Conservation (phyloP, 2,113 vertebrate genomes). For the Urocitellus parryii region DNA sequence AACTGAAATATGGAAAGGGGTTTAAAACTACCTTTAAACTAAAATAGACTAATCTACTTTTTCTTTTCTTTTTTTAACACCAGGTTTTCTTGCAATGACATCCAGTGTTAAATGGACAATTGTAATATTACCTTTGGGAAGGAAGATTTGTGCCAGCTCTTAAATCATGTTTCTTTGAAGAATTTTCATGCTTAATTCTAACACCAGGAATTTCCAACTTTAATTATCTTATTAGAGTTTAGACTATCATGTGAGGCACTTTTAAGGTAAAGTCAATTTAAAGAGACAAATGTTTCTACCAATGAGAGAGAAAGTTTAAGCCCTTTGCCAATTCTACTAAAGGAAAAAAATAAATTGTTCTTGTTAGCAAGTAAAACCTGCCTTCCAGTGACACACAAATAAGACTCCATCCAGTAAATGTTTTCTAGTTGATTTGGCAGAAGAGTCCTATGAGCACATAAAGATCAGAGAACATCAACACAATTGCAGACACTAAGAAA, state of each 20-base stretch:
- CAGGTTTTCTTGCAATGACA: not conserved
- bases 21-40: constrained; percentile 35
- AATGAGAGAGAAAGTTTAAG: constrained; percentile 17
- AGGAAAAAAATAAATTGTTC: not conserved
- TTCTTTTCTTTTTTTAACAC: not conserved
- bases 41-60: not conserved
- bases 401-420: not conserved
- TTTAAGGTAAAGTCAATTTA: constrained; percentile 63
- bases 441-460: not conserved
- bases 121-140: not conserved
- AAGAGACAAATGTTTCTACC: constrained; percentile 17
- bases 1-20: not conserved
- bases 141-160: constrained; percentile 45
- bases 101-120: not conserved
- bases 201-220: constrained; percentile 15
- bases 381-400: not conserved
- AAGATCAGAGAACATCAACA: not conserved
- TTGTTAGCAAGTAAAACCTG: not conserved
- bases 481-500: not conserved
- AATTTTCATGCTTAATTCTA: constrained; percentile 34
- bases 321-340: not conserved
- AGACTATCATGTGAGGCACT: not conserved
- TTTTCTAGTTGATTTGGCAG: not conserved
- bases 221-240: constrained; percentile 1
- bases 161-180: constrained; percentile 1